These are phyloP conservation scores for Limonius californicus DNA, from an alignment of 1,140 invertebrate genomes.

Conservation along the genomic window DNA sequence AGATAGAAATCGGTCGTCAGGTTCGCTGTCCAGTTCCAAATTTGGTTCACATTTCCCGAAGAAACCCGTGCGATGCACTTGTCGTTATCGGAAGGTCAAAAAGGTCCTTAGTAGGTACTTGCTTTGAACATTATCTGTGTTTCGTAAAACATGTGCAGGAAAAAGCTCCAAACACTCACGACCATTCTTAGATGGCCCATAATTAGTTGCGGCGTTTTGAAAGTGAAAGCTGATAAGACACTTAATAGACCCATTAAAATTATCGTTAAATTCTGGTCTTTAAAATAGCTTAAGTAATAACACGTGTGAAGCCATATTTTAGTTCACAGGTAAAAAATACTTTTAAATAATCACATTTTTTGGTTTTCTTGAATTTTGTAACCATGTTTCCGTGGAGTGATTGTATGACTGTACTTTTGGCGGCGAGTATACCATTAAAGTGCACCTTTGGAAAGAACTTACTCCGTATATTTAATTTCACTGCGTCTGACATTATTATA, in stretches of 20 bases:
- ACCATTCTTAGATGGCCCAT: slow-evolving; percentile 14
- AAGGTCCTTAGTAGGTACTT: background rate
- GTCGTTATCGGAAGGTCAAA: too few species aligned
- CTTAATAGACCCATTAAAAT: slow-evolving; percentile 16
- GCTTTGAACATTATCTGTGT: background rate
- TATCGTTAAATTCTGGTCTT: slow-evolving; percentile 13
- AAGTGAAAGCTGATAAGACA: slow-evolving; percentile 10
- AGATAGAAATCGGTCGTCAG: slow-evolving; percentile 2
- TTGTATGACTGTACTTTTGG: background rate
- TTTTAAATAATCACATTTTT: too few species aligned
- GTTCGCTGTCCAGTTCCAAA: background rate
- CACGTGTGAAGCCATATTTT: slow-evolving; percentile 1
- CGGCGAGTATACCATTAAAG: slow-evolving; percentile 17
- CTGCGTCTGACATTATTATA: slow-evolving; percentile 38
- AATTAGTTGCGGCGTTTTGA: slow-evolving; percentile 23
- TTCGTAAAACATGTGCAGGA: background rate
- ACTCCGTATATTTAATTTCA: slow-evolving; percentile 37
- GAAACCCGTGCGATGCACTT: too few species aligned
- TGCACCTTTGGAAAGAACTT: slow-evolving; percentile 30
- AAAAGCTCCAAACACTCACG: background rate
- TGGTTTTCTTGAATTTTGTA: too few species aligned
- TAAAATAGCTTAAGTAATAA: slow-evolving; percentile 9
- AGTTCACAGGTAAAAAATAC: too few species aligned
- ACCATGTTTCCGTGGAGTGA: too few species aligned
- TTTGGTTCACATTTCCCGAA: background rate